A percentile compares a stretch with the other conserved stretches of the same genome.
Conservation (phyloP, 2,888 invertebrate species). For the Clusia tigrina region DNA sequence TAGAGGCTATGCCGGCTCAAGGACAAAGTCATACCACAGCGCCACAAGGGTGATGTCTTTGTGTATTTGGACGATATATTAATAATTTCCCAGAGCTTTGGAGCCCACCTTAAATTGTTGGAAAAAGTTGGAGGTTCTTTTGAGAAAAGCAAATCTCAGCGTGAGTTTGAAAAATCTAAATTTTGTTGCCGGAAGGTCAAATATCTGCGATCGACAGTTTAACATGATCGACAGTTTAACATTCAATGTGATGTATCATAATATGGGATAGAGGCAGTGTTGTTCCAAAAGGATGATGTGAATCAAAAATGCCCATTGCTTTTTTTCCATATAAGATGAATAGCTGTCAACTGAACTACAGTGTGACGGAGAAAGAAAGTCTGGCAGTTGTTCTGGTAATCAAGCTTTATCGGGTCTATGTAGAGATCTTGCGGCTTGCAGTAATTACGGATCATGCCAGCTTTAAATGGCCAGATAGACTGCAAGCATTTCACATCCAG, state of each 20-base stretch:
- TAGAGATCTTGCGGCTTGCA: slow-evolving; percentile 28
- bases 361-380: slow-evolving; percentile 12
- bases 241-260: slow-evolving; percentile 23
- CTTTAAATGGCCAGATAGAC: slow-evolving; percentile 34
- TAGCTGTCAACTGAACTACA: slow-evolving; percentile 9
- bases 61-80: too few species aligned
- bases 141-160: too few species aligned
- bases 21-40: too few species aligned
- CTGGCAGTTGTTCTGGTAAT: slow-evolving; percentile 19
- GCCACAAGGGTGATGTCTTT: too few species aligned
- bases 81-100: too few species aligned
- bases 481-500: slow-evolving; percentile 35
- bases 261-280: slow-evolving; percentile 14
- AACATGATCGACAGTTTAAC: slow-evolving; percentile 4
- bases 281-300: slow-evolving; percentile 11
- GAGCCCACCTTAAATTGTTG: too few species aligned
- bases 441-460: slow-evolving; percentile 23
- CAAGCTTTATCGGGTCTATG: slow-evolving; percentile 26
- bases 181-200: too few species aligned
- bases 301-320: slow-evolving; percentile 13
- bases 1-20: too few species aligned
- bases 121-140: too few species aligned
- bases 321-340: slow-evolving; percentile 20
- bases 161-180: too few species aligned
- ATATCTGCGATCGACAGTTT: too few species aligned